phyloP scores from a whole-genome alignment of 2,113 vertebrate species.

The Morphnarchus princeps region DNA sequence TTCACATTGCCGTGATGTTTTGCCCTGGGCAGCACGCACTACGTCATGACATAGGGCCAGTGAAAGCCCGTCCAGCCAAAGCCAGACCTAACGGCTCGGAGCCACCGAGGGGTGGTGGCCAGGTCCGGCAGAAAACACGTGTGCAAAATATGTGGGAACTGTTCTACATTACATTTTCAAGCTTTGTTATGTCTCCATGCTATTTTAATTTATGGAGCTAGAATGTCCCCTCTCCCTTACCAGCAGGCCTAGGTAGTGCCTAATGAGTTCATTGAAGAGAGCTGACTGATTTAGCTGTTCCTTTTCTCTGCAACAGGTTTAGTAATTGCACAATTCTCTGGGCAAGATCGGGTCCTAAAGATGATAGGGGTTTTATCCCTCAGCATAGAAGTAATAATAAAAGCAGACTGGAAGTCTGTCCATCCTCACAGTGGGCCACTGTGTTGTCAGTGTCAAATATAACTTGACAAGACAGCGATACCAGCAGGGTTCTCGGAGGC shows the following conservation, averaged over 20 bases:
- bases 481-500: not conserved
- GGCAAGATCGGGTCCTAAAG: not conserved
- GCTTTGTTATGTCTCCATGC: not conserved
- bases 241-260: not conserved
- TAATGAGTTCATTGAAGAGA: not conserved
- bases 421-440: not conserved
- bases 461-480: not conserved
- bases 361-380: not conserved
- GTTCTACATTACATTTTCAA: rapidly evolving
- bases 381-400: not conserved
- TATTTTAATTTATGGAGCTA: not conserved
- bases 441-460: not conserved
- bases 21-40: not conserved
- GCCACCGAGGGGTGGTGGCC: not conserved
- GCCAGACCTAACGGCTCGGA: not conserved
- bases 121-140: not conserved
- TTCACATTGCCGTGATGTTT: rapidly evolving
- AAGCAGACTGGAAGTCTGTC: not conserved
- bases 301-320: not conserved
- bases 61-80: not conserved
- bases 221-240: not conserved
- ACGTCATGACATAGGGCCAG: rapidly evolving
- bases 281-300: not conserved
- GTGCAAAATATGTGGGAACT: not conserved
- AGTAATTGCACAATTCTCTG: not conserved